Conservation (phyloP, 2,797 vertebrate genomes). For the Spheniscus humboldti region DNA sequence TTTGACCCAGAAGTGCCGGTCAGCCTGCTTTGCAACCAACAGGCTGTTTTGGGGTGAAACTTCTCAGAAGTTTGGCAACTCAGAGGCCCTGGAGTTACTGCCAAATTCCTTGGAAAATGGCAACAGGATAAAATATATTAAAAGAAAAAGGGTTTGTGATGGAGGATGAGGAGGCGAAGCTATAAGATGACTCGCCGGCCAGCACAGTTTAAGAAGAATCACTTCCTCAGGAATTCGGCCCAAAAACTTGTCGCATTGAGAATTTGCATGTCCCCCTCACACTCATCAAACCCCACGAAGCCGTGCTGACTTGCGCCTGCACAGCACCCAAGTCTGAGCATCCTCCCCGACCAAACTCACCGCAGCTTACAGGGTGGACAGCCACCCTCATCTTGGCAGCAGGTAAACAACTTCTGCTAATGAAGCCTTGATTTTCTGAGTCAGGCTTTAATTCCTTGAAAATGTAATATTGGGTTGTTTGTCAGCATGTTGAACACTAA, state of each 20-base stretch:
- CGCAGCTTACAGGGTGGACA: neutral
- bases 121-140: neutral
- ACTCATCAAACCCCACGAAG: fast-evolving
- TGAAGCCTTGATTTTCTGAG: neutral
- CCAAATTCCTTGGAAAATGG: neutral
- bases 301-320: fast-evolving
- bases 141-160: neutral
- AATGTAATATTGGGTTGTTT: neutral
- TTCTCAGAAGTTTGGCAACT: neutral
- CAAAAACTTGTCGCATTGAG: neutral
- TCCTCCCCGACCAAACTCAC: neutral
- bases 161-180: neutral
- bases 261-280: fast-evolving
- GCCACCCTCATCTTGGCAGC: neutral
- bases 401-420: neutral
- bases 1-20: neutral
- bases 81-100: neutral
- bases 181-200: fast-evolving
- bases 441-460: neutral
- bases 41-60: neutral
- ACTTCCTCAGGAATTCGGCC: neutral
- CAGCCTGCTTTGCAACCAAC: neutral
- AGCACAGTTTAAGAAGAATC: neutral
- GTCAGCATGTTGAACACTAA: neutral
- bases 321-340: fast-evolving